phyloP scores from a whole-genome alignment of 2,888 invertebrate species.

The Acleris laterana region DNA sequence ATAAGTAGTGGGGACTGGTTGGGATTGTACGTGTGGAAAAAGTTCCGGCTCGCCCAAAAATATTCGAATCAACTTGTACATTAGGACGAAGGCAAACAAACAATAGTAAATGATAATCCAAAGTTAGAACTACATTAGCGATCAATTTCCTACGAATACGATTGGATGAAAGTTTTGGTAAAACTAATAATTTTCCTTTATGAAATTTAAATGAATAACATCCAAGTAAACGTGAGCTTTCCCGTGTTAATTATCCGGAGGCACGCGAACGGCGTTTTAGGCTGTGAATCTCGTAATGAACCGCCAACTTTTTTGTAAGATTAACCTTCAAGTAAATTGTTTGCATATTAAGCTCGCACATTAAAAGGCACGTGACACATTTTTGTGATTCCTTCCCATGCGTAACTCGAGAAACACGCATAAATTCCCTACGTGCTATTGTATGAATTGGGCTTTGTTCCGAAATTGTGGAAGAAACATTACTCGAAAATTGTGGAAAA shows the following conservation, averaged over 20 bases:
- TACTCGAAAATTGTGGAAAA: neutral
- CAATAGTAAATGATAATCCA: conserved; percentile 60
- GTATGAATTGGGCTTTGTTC: neutral
- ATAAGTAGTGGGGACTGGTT: conserved; percentile 22
- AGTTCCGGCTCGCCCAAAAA: conserved; percentile 1
- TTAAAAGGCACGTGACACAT: conserved; percentile 33
- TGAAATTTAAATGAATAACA: conserved; percentile 72
- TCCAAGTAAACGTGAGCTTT: conserved; percentile 68
- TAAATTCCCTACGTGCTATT: neutral
- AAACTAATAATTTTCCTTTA: conserved; percentile 79
- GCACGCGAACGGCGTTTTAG: conserved; percentile 74
- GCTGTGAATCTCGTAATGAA: conserved; percentile 51
- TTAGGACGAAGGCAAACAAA: conserved; percentile 39
- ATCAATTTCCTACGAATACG: conserved; percentile 78
- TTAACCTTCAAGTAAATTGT: conserved; percentile 36
- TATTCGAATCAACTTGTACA: conserved; percentile 26
- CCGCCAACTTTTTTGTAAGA: conserved; percentile 38
- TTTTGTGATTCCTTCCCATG: conserved; percentile 18
- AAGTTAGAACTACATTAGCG: conserved; percentile 74
- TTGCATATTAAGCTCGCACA: conserved; percentile 28
- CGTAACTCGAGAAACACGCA: neutral
- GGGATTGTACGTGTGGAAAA: conserved; percentile 11
- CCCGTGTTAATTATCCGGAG: conserved; percentile 73
- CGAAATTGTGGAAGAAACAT: too few species aligned
- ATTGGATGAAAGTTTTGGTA: conserved; percentile 76